Base-by-base conservation (phyloP, 2,113 vertebrate species). In the Tamias sibiricus region DNA sequence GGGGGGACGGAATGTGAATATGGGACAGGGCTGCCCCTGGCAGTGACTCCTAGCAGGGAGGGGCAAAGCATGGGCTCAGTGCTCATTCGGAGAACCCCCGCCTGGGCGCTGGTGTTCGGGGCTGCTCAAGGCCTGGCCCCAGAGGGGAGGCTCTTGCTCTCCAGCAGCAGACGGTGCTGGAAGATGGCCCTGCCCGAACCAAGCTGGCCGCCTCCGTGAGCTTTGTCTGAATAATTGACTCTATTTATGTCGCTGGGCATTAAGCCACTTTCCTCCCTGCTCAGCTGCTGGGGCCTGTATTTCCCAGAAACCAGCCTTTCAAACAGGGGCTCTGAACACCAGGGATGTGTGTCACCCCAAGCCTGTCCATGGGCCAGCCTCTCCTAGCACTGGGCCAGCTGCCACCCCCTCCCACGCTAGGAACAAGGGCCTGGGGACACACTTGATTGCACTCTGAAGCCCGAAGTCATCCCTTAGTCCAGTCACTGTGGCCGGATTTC, bases 261-360 rank as follows among this genome's bases (percentile, higher is more conserved):
- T 35, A 59, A 10, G 79, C 35, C 49, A 17, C 84, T 52, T 71
- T 85, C 66, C 72, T 47, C 54, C 62, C 49, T 1, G 0, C 32
- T 52, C 28, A 30, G 90, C 81, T 49, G 26, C 81, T 26, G 30
- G 81, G 37, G 35, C 28, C 84, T 77, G 80, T 28, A 6, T 64
- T 91, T 95, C 92, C 82, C 90, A 91, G 87, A 93, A 97, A 57
- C n/a, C 12, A 35, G 54, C 72, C 42, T 91, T 80, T 89, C 68
- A n/a, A 10, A 80, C 28, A 52, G 37, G 16, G n/a, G 4, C 66
- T 87, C 22, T 2, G 35, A 66, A 42, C 64, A n/a, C 91, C 84
- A 76, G 79, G 83, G 89, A 72, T 16, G 80, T 9, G 75, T 42
- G 20, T 8, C 26, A 16, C 62, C 71, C 77, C 57, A 14, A 20